Evolutionary conservation across 2,113 vertebrate genomes (phyloP).

Genomic region (Colistium nudipinnis): DNA sequence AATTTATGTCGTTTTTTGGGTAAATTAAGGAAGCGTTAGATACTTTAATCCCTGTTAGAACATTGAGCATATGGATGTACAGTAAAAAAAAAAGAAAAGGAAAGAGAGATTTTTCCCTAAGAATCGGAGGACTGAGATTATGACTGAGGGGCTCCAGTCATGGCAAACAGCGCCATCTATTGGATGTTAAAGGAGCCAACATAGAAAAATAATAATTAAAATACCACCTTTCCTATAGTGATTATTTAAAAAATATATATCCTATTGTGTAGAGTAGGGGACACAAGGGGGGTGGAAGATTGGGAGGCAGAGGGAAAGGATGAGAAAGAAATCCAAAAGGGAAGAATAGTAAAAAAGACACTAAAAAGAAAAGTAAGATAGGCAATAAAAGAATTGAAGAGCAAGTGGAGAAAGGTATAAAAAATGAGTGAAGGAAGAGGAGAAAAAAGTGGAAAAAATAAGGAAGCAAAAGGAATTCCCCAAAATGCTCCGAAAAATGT

Average conservation of each 20-base stretch:
- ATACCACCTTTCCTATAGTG: neutral
- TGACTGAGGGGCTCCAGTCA: slow-evolving; percentile 13
- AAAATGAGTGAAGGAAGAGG: neutral
- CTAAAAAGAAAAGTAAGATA: neutral
- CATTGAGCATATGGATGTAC: slow-evolving; percentile 22
- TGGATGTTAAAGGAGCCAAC: slow-evolving; percentile 31
- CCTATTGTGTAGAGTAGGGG: neutral
- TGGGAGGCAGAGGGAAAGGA: neutral
- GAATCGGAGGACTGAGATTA: slow-evolving; percentile 3
- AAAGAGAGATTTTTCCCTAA: slow-evolving; percentile 44
- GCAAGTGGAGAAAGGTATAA: neutral
- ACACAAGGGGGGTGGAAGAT: neutral
- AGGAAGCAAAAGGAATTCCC: too few species aligned
- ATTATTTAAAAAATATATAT: slow-evolving; percentile 10
- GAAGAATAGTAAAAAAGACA: neutral
- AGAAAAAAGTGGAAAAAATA: neutral
- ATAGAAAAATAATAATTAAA: slow-evolving; percentile 5
- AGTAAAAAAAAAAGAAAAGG: slow-evolving; percentile 28
- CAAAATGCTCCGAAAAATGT: too few species aligned
- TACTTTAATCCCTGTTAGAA: slow-evolving; percentile 36
- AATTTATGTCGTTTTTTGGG: slow-evolving; percentile 4
- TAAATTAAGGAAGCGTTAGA: slow-evolving; percentile 12
- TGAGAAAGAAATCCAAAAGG: neutral
- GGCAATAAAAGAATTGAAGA: neutral
- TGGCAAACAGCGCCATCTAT: slow-evolving; percentile 79